phyloP scores from a whole-genome alignment of 1,140 invertebrate genomes.

The Marisa cornuarietis region DNA sequence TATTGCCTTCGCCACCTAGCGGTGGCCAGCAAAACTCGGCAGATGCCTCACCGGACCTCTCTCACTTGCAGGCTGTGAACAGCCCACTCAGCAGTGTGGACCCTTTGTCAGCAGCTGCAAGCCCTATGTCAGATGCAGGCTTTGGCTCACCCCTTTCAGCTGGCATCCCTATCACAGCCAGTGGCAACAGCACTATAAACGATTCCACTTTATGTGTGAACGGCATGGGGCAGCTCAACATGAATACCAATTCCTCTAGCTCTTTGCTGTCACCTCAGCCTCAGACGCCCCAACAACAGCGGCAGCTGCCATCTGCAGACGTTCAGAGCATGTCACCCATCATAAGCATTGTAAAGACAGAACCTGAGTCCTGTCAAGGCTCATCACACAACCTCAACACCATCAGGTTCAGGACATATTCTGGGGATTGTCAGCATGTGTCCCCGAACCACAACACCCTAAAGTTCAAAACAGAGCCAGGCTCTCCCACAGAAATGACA shows the following conservation, averaged over 20 bases:
- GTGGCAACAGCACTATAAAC: background rate
- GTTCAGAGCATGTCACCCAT: too few relatives aligned
- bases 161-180: background rate
- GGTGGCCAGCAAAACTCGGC: constrained; percentile 1
- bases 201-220: background rate
- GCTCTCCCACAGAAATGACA: background rate
- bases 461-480: background rate
- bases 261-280: background rate
- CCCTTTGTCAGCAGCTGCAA: constrained; percentile 8
- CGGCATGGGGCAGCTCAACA: background rate
- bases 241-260: background rate
- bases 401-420: too few relatives aligned
- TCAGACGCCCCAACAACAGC: background rate
- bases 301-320: background rate
- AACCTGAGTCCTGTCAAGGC: too few relatives aligned
- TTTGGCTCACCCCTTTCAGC: constrained; percentile 18
- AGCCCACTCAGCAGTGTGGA: constrained; percentile 21
- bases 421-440: too few relatives aligned
- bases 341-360: too few relatives aligned
- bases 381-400: too few relatives aligned
- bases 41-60: background rate
- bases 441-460: too few relatives aligned
- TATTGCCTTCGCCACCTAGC: constrained; percentile 3
- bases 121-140: constrained; percentile 12
- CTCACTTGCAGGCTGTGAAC: constrained; percentile 23